Evolutionary conservation across 2,888 invertebrate species (phyloP), one percentile per base, ranked within the genome.

Genomic region (Rugalucina vietnamica): DNA sequence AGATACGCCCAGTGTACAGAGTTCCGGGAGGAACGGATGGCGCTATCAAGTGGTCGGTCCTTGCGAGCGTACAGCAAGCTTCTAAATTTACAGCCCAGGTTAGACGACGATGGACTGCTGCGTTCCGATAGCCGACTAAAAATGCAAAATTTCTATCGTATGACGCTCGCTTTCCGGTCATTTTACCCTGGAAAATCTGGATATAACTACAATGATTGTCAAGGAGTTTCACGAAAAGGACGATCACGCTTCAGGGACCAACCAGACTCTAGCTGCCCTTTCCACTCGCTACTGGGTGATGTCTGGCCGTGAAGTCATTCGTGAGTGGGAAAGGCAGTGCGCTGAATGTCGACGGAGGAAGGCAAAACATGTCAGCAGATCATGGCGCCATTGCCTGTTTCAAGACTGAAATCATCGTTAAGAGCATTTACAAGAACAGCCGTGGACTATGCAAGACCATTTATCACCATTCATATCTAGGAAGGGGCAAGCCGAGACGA

Each of bases 61-160:
- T 4, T 85, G 36, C 49, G 76, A n/a, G 50, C 57, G 21, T 36
- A 29, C 0, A 84, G 82, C 79, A 85, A 81, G 71, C 34, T 83
- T 21, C 29, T 65, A 14, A 29, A 14, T 3, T 75, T 88, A 29
- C 81, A 83, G 54, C 82, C 76, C 37, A 76, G 29, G 24, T 14
- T 83, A 24, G 85, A 85, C 72, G 65, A 73, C 27, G 76, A 81
- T 34, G 81, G 84, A 29, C 2, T 86, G 14, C 24, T 85, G 27
- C 54, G n/a, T n/a, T n/a, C n/a, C n/a, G n/a, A n/a, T n/a, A n/a
- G n/a, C n/a, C n/a, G n/a, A n/a, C n/a, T 77, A 36, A 27, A n/a
- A n/a, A n/a, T n/a, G n/a, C n/a, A n/a, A n/a, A n/a, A n/a, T n/a
- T n/a, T n/a, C n/a, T n/a, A n/a, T n/a, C n/a, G n/a, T n/a, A n/a